Conservation (phyloP, 2,888 invertebrate genomes). For the Tachystola acroxantha region DNA sequence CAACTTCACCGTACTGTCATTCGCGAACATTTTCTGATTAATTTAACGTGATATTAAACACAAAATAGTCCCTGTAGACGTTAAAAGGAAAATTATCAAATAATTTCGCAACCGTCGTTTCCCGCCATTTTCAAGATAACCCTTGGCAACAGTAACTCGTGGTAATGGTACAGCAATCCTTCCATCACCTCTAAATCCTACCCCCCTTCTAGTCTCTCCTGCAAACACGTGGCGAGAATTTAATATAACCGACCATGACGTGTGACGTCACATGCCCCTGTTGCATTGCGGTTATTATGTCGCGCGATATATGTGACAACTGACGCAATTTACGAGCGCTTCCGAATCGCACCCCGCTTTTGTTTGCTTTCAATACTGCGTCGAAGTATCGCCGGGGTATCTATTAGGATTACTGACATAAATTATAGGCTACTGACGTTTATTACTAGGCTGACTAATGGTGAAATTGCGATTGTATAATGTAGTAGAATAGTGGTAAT, state of each 20-base stretch:
- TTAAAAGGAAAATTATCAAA: no score
- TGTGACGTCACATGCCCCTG: not conserved
- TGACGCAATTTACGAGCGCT: conserved; percentile 25
- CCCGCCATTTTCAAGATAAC: no score
- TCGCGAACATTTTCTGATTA: no score
- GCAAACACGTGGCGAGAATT: conserved; percentile 19
- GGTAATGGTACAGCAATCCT: no score
- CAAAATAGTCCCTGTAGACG: no score
- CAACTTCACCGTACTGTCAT: no score
- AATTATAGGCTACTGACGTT: not conserved
- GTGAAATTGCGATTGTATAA: not conserved
- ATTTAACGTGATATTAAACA: no score
- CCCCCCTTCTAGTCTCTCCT: conserved; percentile 7
- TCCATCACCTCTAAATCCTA: not conserved
- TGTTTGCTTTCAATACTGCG: conserved; percentile 3
- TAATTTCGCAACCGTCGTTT: no score
- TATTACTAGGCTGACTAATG: not conserved
- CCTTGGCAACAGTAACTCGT: no score
- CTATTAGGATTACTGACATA: not conserved
- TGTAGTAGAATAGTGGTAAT: not conserved
- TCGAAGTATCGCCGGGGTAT: not conserved
- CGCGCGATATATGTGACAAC: conserved; percentile 30
- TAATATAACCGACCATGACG: conserved; percentile 10
- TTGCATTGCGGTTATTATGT: conserved; percentile 21
- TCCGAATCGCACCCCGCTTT: conserved; percentile 1